Evolutionary conservation across 1,140 invertebrate genomes (phyloP), one percentile per base, ranked within the genome.

Genomic region (Glossosoma conforme): DNA sequence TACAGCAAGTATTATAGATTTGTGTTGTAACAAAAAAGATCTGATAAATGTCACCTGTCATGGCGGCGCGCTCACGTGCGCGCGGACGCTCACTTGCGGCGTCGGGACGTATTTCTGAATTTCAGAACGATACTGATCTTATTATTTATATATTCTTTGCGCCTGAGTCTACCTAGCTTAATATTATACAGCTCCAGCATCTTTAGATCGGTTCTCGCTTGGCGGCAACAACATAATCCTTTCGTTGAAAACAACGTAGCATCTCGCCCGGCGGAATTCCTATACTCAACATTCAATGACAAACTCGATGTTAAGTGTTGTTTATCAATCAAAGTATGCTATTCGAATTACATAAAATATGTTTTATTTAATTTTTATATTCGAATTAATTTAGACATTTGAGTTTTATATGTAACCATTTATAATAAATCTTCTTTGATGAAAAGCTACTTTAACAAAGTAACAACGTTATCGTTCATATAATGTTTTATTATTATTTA

Each of bases 161-260:
- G 46, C 22, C n/a, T 13, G 30, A 15, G 21, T 54, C 44, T 40
- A 41, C 53, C 35, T 30, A 33, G 46, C 51, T 55, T 55, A 55
- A 55, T n/a, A n/a, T 55, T 50, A 55, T 55, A 55, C 50, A 55
- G 28, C 53, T 55, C 53, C 53, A 55, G 53, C 41, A 37, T 24
- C 30, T 41, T 55, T 15, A 25, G 42, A 55, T 50, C 53, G 44
- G 33, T 44, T 17, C 15, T 19, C 38, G 30, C 18, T 43, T 32
- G 44, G 33, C 20, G 4, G 30, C 30, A 22, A 35, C 25, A 52
- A 51, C 49, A 44, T 52, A 33, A 45, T 35, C 32, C 44, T 21
- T 22, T 33, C 32, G 44, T 45, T 36, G 19, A n/a, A 45, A 45
- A 45, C 22, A 13, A 21, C 44, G 44, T 22, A 11, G 13, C 22